phyloP scores from a whole-genome alignment of 2,888 invertebrate species.

The Dorcus hopei region DNA sequence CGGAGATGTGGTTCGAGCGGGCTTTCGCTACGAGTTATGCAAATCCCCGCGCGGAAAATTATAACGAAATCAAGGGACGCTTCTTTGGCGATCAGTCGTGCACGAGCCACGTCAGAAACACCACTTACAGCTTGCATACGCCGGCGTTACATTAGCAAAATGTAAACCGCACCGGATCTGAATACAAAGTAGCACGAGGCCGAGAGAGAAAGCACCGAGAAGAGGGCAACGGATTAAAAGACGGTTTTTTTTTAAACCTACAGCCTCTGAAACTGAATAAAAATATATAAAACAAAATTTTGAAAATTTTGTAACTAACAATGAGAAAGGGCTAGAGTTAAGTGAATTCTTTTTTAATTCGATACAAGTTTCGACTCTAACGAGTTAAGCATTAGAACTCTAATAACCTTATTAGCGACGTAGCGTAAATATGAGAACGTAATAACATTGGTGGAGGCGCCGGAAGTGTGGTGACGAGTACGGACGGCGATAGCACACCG shows the following conservation, averaged over 20 bases:
- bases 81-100: conserved; percentile 36
- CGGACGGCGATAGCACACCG: conserved; percentile 31
- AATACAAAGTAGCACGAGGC: conserved; percentile 21
- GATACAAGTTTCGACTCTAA: neutral
- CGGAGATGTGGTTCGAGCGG: too few species aligned
- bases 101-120: conserved; percentile 46
- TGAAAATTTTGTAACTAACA: too few species aligned
- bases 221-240: too few species aligned
- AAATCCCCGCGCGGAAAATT: conserved; percentile 13
- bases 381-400: neutral
- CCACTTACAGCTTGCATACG: conserved; percentile 47
- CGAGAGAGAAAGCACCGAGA: neutral
- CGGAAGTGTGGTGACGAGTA: conserved; percentile 21
- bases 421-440: neutral
- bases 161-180: conserved; percentile 38
- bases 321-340: too few species aligned
- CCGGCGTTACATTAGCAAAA: conserved; percentile 46
- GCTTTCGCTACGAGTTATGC: conserved; percentile 3
- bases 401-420: neutral
- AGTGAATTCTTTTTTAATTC: too few species aligned
- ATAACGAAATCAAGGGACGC: conserved; percentile 12
- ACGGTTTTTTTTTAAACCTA: neutral
- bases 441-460: neutral
- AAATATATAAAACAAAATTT: too few species aligned
- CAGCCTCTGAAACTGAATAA: too few species aligned